Percentiles rank a stretch among this genome's conserved stretches.
Conservation (phyloP, 1,140 invertebrate genomes). For the Reticulitermes speratus region DNA sequence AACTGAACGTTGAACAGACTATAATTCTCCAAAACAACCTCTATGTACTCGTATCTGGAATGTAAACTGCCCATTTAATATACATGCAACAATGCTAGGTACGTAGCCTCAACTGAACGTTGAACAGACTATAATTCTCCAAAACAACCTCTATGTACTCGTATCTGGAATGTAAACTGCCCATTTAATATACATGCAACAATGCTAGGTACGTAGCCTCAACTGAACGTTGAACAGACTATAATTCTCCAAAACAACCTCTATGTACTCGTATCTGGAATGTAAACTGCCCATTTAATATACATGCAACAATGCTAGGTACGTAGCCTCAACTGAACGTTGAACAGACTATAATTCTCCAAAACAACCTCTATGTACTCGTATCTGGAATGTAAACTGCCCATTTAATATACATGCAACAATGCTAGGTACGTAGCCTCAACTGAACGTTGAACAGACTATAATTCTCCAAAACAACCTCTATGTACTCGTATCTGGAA, state of each 20-base stretch:
- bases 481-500: neutral
- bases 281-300: neutral
- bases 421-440: no score
- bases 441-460: no score
- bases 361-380: neutral
- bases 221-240: no score
- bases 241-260: neutral
- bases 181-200: no score
- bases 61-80: neutral
- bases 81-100: no score
- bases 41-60: neutral
- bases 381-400: neutral
- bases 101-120: no score
- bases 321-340: no score
- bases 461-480: neutral
- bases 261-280: neutral
- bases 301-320: no score
- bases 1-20: no score
- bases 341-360: neutral
- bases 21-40: neutral
- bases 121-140: neutral
- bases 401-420: no score
- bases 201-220: no score
- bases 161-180: neutral
- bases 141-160: neutral